phyloP scores from a whole-genome alignment of 2,888 invertebrate species.

The Eupithecia insigniata region DNA sequence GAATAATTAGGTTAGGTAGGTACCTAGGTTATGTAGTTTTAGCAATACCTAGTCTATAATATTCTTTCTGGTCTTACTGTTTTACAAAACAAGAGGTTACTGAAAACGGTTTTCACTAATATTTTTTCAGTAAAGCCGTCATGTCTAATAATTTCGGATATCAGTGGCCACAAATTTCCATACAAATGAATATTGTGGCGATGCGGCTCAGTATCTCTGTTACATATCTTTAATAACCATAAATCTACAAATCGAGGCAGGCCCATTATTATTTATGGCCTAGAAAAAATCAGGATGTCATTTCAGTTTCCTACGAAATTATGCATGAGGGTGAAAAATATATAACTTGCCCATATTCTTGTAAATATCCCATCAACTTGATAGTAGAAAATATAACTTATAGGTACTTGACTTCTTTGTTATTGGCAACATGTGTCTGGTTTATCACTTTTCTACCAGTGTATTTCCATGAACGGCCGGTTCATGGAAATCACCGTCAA shows the following conservation, averaged over 20 bases:
- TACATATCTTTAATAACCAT: constrained; percentile 81
- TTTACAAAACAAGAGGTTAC: not conserved
- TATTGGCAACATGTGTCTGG: too few relatives aligned
- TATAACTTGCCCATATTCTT: not conserved
- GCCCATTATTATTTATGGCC: constrained; percentile 67
- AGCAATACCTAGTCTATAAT: too few relatives aligned
- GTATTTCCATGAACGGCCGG: too few relatives aligned
- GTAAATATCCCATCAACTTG: not conserved
- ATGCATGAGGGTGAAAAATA: constrained; percentile 14
- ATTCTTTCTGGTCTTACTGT: not conserved
- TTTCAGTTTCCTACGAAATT: constrained; percentile 47
- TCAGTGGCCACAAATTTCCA: constrained; percentile 68
- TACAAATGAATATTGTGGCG: constrained; percentile 76
- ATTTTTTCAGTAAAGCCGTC: constrained; percentile 4
- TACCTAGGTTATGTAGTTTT: too few relatives aligned
- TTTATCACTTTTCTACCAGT: too few relatives aligned
- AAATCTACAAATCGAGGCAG: constrained; percentile 74
- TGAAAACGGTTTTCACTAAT: not conserved
- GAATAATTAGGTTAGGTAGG: too few relatives aligned
- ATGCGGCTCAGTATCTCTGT: constrained; percentile 64
- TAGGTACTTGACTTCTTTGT: too few relatives aligned
- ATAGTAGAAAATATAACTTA: not conserved
- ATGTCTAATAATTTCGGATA: constrained; percentile 48
- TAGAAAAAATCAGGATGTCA: constrained; percentile 60
- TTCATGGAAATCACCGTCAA: too few relatives aligned